Percentiles rank a stretch among this genome's conserved stretches.
Conservation (phyloP, 2,113 vertebrate species). For the Silurus glanis region DNA sequence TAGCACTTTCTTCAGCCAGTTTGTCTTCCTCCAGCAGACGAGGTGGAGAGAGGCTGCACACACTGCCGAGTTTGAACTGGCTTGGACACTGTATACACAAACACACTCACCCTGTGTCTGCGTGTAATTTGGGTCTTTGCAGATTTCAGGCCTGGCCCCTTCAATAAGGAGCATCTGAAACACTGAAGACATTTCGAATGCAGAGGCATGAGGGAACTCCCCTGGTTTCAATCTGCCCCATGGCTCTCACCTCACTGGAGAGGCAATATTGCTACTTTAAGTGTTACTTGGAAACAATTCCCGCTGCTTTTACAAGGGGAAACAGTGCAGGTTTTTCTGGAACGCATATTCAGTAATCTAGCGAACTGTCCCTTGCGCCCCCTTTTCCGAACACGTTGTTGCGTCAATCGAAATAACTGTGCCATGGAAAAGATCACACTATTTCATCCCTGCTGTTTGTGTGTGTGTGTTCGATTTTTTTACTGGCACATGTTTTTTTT, state of each 20-base stretch:
- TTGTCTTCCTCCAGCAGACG: conserved; percentile 36
- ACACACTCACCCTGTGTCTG: not conserved
- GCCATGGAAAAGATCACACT: conserved; percentile 49
- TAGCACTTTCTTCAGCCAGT: conserved; percentile 47
- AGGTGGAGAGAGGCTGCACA: conserved; percentile 39
- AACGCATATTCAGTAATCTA: conserved; percentile 62
- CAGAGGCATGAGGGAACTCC: conserved; percentile 25
- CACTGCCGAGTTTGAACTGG: conserved; percentile 36
- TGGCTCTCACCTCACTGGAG: conserved; percentile 57
- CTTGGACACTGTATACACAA: conserved; percentile 35
- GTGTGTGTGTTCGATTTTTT: conserved; percentile 57
- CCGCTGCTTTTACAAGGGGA: conserved; percentile 74
- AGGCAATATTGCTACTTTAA: conserved; percentile 69
- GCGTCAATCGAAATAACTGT: conserved; percentile 54
- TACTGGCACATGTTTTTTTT: conserved; percentile 52
- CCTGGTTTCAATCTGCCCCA: conserved; percentile 45
- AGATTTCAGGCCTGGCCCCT: conserved; percentile 6
- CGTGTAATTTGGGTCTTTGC: not conserved
- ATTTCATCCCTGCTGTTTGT: conserved; percentile 36
- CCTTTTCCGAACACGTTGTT: conserved; percentile 26
- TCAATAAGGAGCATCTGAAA: not conserved
- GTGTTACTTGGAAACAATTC: conserved; percentile 74
- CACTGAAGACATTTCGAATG: conserved; percentile 6
- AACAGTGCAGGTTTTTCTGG: conserved; percentile 71
- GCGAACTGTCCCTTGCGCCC: conserved; percentile 58